Conservation (phyloP, 2,113 vertebrate genomes). For the Climacteris rufus region DNA sequence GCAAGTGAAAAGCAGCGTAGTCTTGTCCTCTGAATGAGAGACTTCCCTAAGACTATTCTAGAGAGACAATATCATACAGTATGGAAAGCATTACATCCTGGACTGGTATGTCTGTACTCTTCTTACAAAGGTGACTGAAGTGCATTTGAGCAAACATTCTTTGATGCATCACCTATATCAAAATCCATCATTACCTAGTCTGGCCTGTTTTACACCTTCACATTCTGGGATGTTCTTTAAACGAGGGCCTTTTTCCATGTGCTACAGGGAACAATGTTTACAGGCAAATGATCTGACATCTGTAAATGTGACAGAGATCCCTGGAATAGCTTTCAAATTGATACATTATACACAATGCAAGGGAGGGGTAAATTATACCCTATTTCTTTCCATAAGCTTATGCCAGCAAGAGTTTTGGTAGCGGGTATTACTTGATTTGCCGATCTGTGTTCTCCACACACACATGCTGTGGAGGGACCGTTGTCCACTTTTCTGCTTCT, state of each 20-base stretch:
- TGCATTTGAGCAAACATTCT: background rate
- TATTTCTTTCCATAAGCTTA: background rate
- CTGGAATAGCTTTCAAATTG: background rate
- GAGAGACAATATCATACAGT: background rate
- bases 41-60: background rate
- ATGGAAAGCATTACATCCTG: background rate
- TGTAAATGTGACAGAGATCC: background rate
- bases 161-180: background rate
- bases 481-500: conserved; percentile 95
- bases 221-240: background rate
- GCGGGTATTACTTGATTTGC: conserved; percentile 88
- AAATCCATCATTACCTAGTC: background rate
- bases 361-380: conserved; percentile 12
- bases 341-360: background rate
- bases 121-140: background rate
- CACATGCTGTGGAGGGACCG: conserved; percentile 90
- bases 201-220: background rate
- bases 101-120: background rate
- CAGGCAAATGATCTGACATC: background rate
- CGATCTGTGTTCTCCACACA: conserved; percentile 95
- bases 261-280: background rate
- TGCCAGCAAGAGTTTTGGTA: background rate
- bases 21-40: background rate
- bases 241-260: background rate
- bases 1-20: background rate